Conservation (phyloP, 2,797 vertebrate species). For the Synaphobranchus kaupii region DNA sequence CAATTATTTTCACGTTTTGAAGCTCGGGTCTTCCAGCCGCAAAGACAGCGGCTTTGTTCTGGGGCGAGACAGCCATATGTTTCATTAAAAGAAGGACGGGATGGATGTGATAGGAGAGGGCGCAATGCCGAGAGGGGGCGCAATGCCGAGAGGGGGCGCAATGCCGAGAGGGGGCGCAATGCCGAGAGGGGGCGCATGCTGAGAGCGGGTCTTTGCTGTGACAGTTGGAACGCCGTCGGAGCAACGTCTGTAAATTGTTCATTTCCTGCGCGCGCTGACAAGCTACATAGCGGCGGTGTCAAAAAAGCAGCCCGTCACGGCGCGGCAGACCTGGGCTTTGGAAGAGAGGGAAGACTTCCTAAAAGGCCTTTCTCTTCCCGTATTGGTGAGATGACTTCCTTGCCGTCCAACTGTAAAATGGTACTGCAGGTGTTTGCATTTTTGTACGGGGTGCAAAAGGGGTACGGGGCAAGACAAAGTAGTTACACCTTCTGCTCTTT, state of each 20-base stretch:
- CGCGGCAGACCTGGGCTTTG: neutral
- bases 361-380: neutral
- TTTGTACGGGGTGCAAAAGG: neutral
- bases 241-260: conserved; percentile 52
- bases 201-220: conserved; percentile 60
- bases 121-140: neutral
- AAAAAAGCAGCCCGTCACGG: neutral
- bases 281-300: conserved; percentile 13
- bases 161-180: conserved; percentile 61
- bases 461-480: neutral
- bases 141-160: conserved; percentile 12
- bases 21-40: neutral
- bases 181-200: conserved; percentile 49
- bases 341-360: neutral
- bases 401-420: neutral
- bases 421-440: neutral
- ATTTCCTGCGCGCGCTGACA: conserved; percentile 33
- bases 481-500: neutral
- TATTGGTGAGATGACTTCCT: neutral
- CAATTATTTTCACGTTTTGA: conserved; percentile 1
- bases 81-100: neutral
- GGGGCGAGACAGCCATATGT: neutral
- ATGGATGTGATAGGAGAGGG: neutral
- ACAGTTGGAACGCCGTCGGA: conserved; percentile 64
- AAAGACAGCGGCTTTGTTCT: neutral